Conservation (phyloP, 37 sponge, comb jelly and placozoan species). For the Agelas oroides region DNA sequence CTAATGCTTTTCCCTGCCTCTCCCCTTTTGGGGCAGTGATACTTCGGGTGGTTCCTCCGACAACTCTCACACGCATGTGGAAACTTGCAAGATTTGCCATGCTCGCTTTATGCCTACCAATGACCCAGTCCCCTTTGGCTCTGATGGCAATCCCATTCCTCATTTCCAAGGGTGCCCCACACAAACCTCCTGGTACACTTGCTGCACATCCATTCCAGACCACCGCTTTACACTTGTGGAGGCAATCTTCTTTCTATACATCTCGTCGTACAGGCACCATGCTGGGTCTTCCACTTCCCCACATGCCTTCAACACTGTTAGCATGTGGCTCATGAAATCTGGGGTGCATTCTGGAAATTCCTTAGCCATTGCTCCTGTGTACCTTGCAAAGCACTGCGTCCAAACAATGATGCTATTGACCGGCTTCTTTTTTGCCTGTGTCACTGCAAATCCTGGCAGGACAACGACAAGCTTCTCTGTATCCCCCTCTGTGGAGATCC, state of each 20-base stretch:
- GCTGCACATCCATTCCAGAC: slow-evolving; percentile 14
- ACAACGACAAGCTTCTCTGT: slow-evolving; percentile 25
- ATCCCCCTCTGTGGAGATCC: not conserved
- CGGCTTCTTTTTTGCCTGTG: not conserved
- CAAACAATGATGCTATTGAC: not conserved
- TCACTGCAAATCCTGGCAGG: not conserved
- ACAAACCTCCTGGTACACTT: slow-evolving; percentile 28
- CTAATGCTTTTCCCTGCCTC: not conserved
- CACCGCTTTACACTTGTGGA: not conserved
- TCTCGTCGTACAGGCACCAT: slow-evolving; percentile 15
- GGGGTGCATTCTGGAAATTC: not conserved
- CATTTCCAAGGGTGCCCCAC: too few species aligned
- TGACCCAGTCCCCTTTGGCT: too few species aligned
- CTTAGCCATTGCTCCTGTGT: slow-evolving; percentile 1
- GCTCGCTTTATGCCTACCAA: too few species aligned
- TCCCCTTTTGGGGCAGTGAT: not conserved
- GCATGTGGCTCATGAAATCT: slow-evolving; percentile 4
- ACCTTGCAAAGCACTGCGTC: not conserved
- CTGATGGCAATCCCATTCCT: too few species aligned
- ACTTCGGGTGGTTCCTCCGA: not conserved
- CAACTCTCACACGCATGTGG: slow-evolving; percentile 4
- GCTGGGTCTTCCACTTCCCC: slow-evolving; percentile 2
- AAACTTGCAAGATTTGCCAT: not conserved
- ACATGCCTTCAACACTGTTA: slow-evolving; percentile 16
- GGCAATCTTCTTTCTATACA: slow-evolving; percentile 17